phyloP scores from a whole-genome alignment of 2,888 invertebrate genomes.

The Zelleria hepariella region DNA sequence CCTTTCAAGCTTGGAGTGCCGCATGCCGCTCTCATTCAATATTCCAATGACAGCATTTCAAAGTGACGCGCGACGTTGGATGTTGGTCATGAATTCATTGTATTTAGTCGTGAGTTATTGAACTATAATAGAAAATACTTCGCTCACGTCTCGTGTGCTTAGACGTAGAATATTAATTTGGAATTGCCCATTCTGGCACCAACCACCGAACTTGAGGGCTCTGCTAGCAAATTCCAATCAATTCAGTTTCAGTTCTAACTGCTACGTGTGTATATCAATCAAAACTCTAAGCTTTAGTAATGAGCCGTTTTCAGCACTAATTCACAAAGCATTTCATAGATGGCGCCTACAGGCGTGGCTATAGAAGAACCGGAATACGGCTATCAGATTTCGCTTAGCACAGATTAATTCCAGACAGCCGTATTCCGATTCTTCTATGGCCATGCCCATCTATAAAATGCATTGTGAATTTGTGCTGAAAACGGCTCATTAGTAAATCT shows the following conservation, averaged over 20 bases:
- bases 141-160: slow-evolving; percentile 59
- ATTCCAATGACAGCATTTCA: slow-evolving; percentile 39
- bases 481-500: too few relatives aligned
- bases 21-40: slow-evolving; percentile 14
- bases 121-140: slow-evolving; percentile 63
- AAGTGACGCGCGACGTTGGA: slow-evolving; percentile 46
- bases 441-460: too few relatives aligned
- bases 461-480: too few relatives aligned
- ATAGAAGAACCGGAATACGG: too few relatives aligned
- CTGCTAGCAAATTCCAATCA: background rate
- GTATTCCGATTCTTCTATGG: too few relatives aligned
- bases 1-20: background rate
- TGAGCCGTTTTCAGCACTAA: too few relatives aligned
- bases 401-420: too few relatives aligned
- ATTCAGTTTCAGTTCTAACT: background rate
- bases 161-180: slow-evolving; percentile 48
- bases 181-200: background rate
- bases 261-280: too few relatives aligned
- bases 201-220: background rate
- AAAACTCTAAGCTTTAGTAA: too few relatives aligned
- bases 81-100: slow-evolving; percentile 66
- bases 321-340: too few relatives aligned
- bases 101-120: slow-evolving; percentile 63
- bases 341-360: too few relatives aligned
- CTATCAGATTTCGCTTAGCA: too few relatives aligned